A percentile compares a stretch with the other conserved stretches of the same genome.
phyloP scores from a whole-genome alignment of 2,797 vertebrate genomes.

The Leptatherina wallacei region DNA sequence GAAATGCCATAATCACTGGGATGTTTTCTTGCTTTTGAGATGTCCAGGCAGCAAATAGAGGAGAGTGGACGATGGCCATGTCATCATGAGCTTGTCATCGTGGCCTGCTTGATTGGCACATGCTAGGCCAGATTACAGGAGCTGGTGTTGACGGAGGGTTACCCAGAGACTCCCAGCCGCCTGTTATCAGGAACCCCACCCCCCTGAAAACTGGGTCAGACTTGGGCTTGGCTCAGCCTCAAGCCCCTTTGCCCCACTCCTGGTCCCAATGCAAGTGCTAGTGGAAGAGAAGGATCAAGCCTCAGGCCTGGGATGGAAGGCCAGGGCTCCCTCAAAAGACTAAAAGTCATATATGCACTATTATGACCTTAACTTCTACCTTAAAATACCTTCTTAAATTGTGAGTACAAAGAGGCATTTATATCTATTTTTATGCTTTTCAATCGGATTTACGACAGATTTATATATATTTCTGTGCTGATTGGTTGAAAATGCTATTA shows the following conservation, averaged over 20 bases:
- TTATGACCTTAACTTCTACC: not conserved
- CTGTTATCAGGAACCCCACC: conserved; percentile 58
- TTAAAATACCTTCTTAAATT: conserved; percentile 1
- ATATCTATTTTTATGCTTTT: not conserved
- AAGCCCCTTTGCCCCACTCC: conserved; percentile 54
- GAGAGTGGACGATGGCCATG: conserved; percentile 65
- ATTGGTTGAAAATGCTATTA: no score
- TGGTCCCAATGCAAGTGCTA: conserved; percentile 50
- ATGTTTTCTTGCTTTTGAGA: conserved; percentile 73
- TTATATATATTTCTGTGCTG: not conserved
- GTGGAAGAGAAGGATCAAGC: conserved; percentile 56
- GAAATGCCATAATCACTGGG: conserved; percentile 79
- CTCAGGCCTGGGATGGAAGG: conserved; percentile 57
- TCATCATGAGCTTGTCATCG: conserved; percentile 76
- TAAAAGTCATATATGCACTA: conserved; percentile 17
- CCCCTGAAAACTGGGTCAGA: conserved; percentile 76
- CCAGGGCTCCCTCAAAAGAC: conserved; percentile 17
- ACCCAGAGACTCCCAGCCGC: conserved; percentile 65
- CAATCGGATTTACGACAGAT: conserved; percentile 3
- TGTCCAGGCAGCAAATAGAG: conserved; percentile 68
- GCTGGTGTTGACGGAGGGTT: conserved; percentile 75
- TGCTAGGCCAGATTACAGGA: conserved; percentile 75
- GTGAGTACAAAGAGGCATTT: not conserved
- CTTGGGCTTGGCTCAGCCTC: conserved; percentile 54
- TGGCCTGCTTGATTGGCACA: conserved; percentile 73